Evolutionary conservation across 2,797 vertebrate genomes (phyloP), one percentile per base, ranked within the genome.

Genomic region (Cossypha niveicapilla): DNA sequence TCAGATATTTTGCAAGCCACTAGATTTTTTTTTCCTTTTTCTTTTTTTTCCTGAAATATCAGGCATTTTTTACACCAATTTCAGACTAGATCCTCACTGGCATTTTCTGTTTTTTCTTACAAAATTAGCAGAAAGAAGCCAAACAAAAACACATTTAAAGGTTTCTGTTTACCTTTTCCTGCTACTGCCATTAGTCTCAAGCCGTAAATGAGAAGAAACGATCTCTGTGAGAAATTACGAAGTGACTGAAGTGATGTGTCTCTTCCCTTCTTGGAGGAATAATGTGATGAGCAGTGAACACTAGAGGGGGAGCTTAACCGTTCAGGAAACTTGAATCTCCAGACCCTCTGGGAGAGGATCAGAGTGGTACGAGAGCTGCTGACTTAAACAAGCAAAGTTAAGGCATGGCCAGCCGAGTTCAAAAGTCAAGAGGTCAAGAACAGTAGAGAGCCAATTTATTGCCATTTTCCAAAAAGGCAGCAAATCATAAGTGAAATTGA

Each of bases 221-320:
- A 10, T 88, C n/a, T 96, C 61, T 88, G 65, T 34, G 56, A 90
- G 87, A 96, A 96, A 76, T 82, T 89, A 48, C 56, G 88, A 97
- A 89, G 78, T 66, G 84, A 57, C 91, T 67, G 87, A 96, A 90
- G 77, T 76, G 86, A 57, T 72, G 88, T 66, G 62, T 92, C 83
- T 95, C 74, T 93, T 75, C 72, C 45, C 90, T 93, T 94, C 94
- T 96, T 95, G 68, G 76, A 97, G 87, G 92, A 97, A 98, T 98
- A 97, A 97, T 93, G 91, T 96, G 96, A 97, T 97, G 92, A 97
- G 96, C 97, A 97, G 91, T 98, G 98, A 99, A 99, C 99, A 98
- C 99, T 99, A 99, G 99, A 99, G 99, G 99, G 99, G 98, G 98
- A 98, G 98, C 98, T 99, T 99, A 99, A 90, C 98, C 98, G 95